Evolutionary conservation across 1,140 invertebrate species (phyloP), one percentile per base, ranked within the genome.

Genomic region (Galendromus occidentalis): DNA sequence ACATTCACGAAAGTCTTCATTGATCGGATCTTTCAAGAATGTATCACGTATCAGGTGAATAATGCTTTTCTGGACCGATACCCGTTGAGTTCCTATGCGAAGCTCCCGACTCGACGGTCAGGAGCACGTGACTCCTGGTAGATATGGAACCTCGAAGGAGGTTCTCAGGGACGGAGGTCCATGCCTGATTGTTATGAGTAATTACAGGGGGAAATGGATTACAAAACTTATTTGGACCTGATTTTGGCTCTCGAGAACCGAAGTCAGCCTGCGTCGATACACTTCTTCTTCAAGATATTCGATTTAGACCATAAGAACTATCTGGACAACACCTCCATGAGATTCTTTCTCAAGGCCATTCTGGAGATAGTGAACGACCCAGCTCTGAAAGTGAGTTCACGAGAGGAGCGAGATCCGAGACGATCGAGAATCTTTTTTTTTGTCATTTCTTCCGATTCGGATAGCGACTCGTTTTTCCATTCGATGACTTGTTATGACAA

Each of bases 201-300:
- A 67, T 17, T 17, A 0, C 18, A 79, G 51, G 51, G 51, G 17
- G 51, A 59, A 33, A 59, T 59, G 78, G 93, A 98, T 76, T 98
- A 95, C 75, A 95, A 95, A 77, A 91, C 90, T 0, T 98, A 93
- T 76, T 75, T 97, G 20, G 91, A 97, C 74, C 88, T 97, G 77
- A 88, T 94, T 0, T 77, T 97, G 29, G 92, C 92, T 0, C 76
- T 96, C 68, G 91, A 96, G 75, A 92, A 97, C 78, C 80, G 88
- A 22, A 83, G 86, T 66, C 91, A 95, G 74, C 88, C 90, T 0
- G 88, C 92, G 71, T 85, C 90, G 0, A 75, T 96, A 22, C 86
- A 91, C 63, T 97, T 93, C 75, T 79, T 97, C 44, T 97, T 96
- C 74, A 79, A 86, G 47, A 88, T 97, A 68, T 76, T 97, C 12